Percentiles rank a stretch among this genome's conserved stretches.
These are phyloP conservation scores for Sarcophaga peregrina DNA, from an alignment of 1,140 invertebrate species.

Conservation along the genomic window DNA sequence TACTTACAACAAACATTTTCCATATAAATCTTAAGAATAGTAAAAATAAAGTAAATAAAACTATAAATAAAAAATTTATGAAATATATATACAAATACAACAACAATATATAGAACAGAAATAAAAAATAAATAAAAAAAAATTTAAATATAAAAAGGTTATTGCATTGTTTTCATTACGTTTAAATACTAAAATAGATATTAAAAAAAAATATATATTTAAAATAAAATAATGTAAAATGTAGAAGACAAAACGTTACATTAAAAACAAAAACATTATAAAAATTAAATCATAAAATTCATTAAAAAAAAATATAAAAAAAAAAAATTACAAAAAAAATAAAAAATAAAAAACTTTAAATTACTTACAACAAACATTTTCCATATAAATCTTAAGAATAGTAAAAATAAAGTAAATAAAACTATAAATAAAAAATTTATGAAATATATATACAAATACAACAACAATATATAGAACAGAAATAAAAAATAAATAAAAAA, in stretches of 20 bases:
- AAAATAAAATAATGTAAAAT: too few species aligned
- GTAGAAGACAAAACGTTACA: constrained; percentile 57
- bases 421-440: neutral
- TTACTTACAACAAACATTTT: constrained; percentile 44
- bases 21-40: constrained; percentile 7
- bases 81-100: neutral
- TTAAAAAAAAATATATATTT: too few species aligned
- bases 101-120: neutral
- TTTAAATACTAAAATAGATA: too few species aligned
- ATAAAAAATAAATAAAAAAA: neutral
- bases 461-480: neutral
- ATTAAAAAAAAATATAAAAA: constrained; percentile 66
- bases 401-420: neutral
- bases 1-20: constrained; percentile 44
- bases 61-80: neutral
- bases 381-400: constrained; percentile 11
- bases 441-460: neutral
- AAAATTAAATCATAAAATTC: constrained; percentile 60
- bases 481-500: neutral
- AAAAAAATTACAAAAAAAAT: too few species aligned
- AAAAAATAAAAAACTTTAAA: too few species aligned
- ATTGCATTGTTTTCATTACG: constrained; percentile 36
- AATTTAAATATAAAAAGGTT: neutral
- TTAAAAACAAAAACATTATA: constrained; percentile 45
- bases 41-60: neutral